Evolutionary conservation across 2,797 vertebrate genomes (phyloP).

Genomic region (Poecile montanus): DNA sequence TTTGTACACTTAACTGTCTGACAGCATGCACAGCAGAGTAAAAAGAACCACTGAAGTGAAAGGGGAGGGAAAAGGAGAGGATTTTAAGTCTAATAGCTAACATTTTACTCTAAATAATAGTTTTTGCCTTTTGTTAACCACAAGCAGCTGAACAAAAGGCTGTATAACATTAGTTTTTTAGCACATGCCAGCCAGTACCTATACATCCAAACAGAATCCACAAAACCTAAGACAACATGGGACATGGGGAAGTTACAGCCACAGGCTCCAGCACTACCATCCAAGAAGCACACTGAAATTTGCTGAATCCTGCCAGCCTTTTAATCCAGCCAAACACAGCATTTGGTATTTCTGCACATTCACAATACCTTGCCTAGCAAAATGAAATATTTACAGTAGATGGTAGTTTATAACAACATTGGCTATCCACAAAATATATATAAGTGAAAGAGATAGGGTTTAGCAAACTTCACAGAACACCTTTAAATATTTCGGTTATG

Average conservation of each 20-base stretch:
- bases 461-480: background rate
- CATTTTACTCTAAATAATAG: background rate
- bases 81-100: background rate
- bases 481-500: background rate
- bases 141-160: background rate
- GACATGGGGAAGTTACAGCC: background rate
- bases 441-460: background rate
- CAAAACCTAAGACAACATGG: background rate
- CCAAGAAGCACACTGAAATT: background rate
- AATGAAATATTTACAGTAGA: background rate
- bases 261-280: background rate
- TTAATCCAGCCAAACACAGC: background rate
- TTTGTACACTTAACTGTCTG: background rate
- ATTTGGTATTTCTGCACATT: background rate
- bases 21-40: background rate
- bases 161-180: background rate
- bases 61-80: background rate
- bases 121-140: conserved; percentile 22
- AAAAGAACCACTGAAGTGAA: background rate
- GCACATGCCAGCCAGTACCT: background rate
- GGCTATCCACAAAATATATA: background rate
- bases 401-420: background rate
- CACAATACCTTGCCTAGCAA: background rate
- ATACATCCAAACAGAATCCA: background rate
- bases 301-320: background rate